Conservation (phyloP, 2,888 invertebrate species). For the Synergus umbraculus region DNA sequence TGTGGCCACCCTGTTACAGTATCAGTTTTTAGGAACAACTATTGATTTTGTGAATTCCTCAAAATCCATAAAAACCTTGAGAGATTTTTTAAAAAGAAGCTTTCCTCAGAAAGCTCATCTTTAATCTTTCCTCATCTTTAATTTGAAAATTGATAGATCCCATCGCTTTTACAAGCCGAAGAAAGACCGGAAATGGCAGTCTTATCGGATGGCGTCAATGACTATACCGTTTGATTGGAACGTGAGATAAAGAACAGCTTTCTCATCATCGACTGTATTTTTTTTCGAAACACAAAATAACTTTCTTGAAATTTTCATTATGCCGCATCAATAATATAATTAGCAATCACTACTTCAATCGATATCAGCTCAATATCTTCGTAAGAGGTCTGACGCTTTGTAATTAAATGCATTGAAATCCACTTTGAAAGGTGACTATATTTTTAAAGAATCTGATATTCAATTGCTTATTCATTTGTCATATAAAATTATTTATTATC, state of each 20-base stretch:
- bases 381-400: neutral
- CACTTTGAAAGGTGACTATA: neutral
- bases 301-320: neutral
- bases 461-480: neutral
- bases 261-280: neutral
- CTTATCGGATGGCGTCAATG: slow-evolving; percentile 32
- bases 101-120: neutral
- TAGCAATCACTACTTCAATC: neutral
- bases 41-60: neutral
- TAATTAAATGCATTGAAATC: slow-evolving; percentile 1
- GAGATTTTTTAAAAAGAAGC: neutral
- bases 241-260: slow-evolving; percentile 15
- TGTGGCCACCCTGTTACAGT: neutral
- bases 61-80: neutral
- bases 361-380: neutral
- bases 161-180: neutral
- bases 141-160: neutral
- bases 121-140: neutral
- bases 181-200: slow-evolving; percentile 19
- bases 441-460: neutral
- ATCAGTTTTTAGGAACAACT: neutral
- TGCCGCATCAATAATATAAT: neutral
- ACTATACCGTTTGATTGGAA: slow-evolving; percentile 29
- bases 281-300: neutral
- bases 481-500: neutral